These are phyloP conservation scores for Nysson spinosus DNA, from an alignment of 2,888 invertebrate species.

Conservation along the genomic window DNA sequence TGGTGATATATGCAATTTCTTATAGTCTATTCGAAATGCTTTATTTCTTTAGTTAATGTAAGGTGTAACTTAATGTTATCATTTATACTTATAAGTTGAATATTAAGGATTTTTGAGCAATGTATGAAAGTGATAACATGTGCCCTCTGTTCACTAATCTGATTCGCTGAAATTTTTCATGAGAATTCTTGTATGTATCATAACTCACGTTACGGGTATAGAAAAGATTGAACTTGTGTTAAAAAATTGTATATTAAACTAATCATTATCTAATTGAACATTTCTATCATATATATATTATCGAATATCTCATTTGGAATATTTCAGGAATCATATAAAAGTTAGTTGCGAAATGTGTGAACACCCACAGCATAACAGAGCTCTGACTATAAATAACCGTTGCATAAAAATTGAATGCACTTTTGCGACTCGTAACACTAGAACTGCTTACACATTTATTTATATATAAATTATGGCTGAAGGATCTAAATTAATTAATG, in stretches of 20 bases:
- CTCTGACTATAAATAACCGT: constrained; percentile 1
- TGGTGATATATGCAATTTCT: no score
- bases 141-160: neutral
- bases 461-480: no score
- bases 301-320: constrained; percentile 3
- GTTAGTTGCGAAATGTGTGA: constrained; percentile 28
- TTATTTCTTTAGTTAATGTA: no score
- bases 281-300: neutral
- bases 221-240: no score
- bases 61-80: neutral
- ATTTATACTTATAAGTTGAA: neutral
- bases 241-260: no score
- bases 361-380: constrained; percentile 33
- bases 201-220: no score
- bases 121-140: neutral
- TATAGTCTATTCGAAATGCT: no score
- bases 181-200: neutral
- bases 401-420: no score
- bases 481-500: no score
- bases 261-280: no score
- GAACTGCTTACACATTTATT: no score
- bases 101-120: neutral
- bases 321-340: constrained; percentile 5
- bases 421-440: no score
- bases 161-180: constrained; percentile 1